phyloP scores from a whole-genome alignment of 2,797 vertebrate genomes.

The Oophaga sylvatica region DNA sequence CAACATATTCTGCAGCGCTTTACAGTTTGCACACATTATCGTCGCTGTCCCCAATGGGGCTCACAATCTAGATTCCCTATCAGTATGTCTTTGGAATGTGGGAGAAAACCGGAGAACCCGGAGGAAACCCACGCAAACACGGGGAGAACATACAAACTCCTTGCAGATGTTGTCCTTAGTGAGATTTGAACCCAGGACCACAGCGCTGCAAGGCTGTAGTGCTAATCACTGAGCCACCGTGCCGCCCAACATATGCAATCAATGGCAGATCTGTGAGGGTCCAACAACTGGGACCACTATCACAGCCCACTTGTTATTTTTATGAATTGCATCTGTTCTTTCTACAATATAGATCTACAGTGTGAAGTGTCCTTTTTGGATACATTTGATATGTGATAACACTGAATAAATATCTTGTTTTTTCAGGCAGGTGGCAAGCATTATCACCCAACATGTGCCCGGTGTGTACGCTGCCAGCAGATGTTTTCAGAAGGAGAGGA shows the following conservation, averaged over 20 bases:
- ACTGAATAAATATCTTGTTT: background rate
- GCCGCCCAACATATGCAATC: background rate
- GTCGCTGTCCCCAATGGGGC: too few relatives aligned
- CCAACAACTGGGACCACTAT: background rate
- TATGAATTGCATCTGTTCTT: background rate
- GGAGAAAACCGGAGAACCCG: too few relatives aligned
- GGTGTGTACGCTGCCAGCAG: slow-evolving; percentile 92
- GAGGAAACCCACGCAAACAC: too few relatives aligned
- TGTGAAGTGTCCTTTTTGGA: background rate
- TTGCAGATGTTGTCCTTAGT: too few relatives aligned
- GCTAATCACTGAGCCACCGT: too few relatives aligned
- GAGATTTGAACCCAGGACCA: too few relatives aligned
- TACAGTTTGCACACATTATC: too few relatives aligned
- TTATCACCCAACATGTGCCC: slow-evolving; percentile 95
- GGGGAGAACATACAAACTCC: too few relatives aligned
- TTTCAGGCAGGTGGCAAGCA: slow-evolving; percentile 94
- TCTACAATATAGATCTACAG: background rate
- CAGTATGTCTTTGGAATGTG: too few relatives aligned
- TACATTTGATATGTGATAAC: background rate
- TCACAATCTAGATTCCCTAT: too few relatives aligned
- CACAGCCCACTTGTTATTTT: background rate
- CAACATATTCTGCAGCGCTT: too few relatives aligned
- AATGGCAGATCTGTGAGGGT: background rate
- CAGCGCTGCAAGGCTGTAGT: too few relatives aligned
- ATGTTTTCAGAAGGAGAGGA: slow-evolving; percentile 99